phyloP scores from a whole-genome alignment of 2,888 invertebrate species.

The Aphelenchoides bicaudatus region DNA sequence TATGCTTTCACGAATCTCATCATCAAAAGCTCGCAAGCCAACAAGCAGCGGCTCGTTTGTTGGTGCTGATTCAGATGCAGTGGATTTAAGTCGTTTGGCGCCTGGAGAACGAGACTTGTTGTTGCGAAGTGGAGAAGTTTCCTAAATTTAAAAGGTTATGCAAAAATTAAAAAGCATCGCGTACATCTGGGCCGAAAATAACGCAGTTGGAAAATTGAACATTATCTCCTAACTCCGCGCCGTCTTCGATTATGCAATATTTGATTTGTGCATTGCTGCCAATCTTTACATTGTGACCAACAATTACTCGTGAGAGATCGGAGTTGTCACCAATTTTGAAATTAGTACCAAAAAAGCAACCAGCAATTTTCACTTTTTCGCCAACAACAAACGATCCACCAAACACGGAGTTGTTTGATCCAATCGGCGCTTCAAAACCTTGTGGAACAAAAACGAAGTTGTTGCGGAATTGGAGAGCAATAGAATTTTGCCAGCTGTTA shows the following conservation, averaged over 20 bases:
- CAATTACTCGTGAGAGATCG: too few species aligned
- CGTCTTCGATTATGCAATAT: slow-evolving; percentile 24
- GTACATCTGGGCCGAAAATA: too few species aligned
- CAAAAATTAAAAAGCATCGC: too few species aligned
- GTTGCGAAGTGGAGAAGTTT: too few species aligned
- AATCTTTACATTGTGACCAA: too few species aligned
- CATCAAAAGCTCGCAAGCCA: slow-evolving; percentile 14
- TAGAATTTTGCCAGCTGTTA: not conserved
- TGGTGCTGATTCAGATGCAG: too few species aligned
- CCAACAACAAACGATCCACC: slow-evolving; percentile 7
- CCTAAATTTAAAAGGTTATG: too few species aligned
- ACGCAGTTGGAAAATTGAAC: too few species aligned
- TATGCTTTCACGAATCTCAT: slow-evolving; percentile 28
- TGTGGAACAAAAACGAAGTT: slow-evolving; percentile 25
- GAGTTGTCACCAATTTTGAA: slow-evolving; percentile 25
- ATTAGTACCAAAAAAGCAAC: slow-evolving; percentile 21
- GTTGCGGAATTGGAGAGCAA: slow-evolving; percentile 1
- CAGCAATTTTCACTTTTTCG: slow-evolving; percentile 15
- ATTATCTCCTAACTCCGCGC: slow-evolving; percentile 25
- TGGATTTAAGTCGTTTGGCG: too few species aligned
- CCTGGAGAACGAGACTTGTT: too few species aligned
- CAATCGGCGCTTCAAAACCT: slow-evolving; percentile 12
- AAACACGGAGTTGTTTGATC: slow-evolving; percentile 23
- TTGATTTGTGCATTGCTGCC: slow-evolving; percentile 18
- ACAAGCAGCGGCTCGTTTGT: slow-evolving; percentile 12